Evolutionary conservation across 2,888 invertebrate genomes (phyloP), one percentile per base, ranked within the genome.

Genomic region (Venusia cambrica): DNA sequence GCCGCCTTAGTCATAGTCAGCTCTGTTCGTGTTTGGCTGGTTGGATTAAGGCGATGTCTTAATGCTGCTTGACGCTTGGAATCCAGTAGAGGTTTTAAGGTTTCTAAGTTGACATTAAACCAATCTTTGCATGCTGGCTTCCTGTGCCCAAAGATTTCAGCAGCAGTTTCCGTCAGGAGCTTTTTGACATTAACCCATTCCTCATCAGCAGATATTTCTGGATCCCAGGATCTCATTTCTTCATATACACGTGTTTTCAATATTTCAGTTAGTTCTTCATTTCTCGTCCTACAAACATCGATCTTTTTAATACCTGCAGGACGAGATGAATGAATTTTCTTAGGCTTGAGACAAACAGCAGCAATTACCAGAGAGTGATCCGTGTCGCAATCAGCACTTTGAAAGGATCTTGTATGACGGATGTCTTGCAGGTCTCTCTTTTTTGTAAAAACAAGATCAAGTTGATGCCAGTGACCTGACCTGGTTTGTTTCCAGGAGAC

Each of bases 381-480:
- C 1, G 18, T 18, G 7, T 18, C 18, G 7, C 18, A 18, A 7
- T 18, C 7, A 2, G 18, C 18, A 5, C 20, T 20, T 1, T 20
- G 20, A 5, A 4, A 20, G 5, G 20, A 2, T 5, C 20, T 2
- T 10, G 20, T 20, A 2, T 9, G 20, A 5, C 2, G 10, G 4
- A 10, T 20, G 3, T 20, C 10, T 2, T 5, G 2, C 1, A 20
- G n/a, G 5, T 20, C 20, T 9, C 10, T 20, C 5, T 10, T 9
- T 5, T 5, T 20, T 1, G 48, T 33, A 10, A 53, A 5, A 4
- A 38, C 32, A 8, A 46, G 17, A 17, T 47, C 45, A 0, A 48
- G 4, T 5, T 48, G 46, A 10, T 51, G 45, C 48, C 48, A 48
- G 7, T 48, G 45, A 2, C 37, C 35, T 3, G 46, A 45, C 1